Conservation (phyloP, 2,797 vertebrate genomes). For the Harpagifer antarcticus region DNA sequence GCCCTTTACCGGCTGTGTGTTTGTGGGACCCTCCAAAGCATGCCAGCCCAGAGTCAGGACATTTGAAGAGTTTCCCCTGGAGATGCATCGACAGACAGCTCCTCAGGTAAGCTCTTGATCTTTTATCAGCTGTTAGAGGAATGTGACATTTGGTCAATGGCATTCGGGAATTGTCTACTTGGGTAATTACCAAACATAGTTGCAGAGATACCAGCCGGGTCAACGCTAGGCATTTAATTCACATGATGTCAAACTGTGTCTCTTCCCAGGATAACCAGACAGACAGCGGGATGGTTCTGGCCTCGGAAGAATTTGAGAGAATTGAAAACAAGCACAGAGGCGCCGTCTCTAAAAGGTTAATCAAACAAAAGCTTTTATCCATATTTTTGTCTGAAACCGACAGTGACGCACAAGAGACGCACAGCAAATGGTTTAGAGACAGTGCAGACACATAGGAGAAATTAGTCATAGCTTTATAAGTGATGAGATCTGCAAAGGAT, state of each 20-base stretch:
- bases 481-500: slow-evolving; percentile 23
- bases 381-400: neutral
- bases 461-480: slow-evolving; percentile 12
- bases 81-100: slow-evolving; percentile 88
- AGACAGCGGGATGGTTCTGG: slow-evolving; percentile 99
- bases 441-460: slow-evolving; percentile 21
- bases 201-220: neutral
- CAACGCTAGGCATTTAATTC: slow-evolving; percentile 2
- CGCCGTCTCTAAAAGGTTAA: slow-evolving; percentile 87
- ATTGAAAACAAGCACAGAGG: slow-evolving; percentile 92
- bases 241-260: slow-evolving; percentile 44
- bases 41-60: slow-evolving; percentile 93
- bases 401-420: neutral
- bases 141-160: slow-evolving; percentile 36
- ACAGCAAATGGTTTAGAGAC: slow-evolving; percentile 2
- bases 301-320: slow-evolving; percentile 96
- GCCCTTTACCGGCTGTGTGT: slow-evolving; percentile 91
- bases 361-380: slow-evolving; percentile 1
- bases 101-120: slow-evolving; percentile 86
- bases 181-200: slow-evolving; percentile 22
- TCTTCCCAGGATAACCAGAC: slow-evolving; percentile 96
- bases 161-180: neutral
- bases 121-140: slow-evolving; percentile 9
- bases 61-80: slow-evolving; percentile 94
- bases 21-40: slow-evolving; percentile 87